Evolutionary conservation across 1,140 invertebrate species (phyloP).

Genomic region (Eurosta solidaginis): DNA sequence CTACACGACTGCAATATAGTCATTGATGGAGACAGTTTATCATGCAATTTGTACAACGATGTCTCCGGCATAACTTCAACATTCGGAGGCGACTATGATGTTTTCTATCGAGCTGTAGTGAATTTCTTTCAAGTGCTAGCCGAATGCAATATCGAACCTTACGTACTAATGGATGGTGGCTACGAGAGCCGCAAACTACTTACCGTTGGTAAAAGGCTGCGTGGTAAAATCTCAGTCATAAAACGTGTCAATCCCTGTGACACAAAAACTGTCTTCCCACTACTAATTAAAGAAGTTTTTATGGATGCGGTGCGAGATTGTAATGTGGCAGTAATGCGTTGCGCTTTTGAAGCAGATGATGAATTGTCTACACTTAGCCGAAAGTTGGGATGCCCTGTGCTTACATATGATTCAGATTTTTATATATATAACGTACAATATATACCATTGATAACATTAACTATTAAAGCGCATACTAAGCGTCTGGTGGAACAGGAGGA

Average conservation of each 20-base stretch:
- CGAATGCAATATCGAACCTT: conserved; percentile 73
- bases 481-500: conserved; percentile 32
- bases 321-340: conserved; percentile 69
- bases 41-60: conserved; percentile 72
- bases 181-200: conserved; percentile 75
- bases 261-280: conserved; percentile 68
- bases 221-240: conserved; percentile 66
- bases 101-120: conserved; percentile 66
- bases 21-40: conserved; percentile 82
- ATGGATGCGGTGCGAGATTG: conserved; percentile 69
- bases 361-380: conserved; percentile 79
- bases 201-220: conserved; percentile 69
- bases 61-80: conserved; percentile 68
- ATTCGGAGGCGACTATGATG: conserved; percentile 88
- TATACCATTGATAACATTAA: conserved; percentile 75
- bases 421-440: conserved; percentile 83
- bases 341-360: conserved; percentile 86
- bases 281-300: conserved; percentile 75
- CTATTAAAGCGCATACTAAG: conserved; percentile 58
- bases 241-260: conserved; percentile 61
- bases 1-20: conserved; percentile 75
- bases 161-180: conserved; percentile 84
- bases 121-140: conserved; percentile 74
- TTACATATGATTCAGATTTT: conserved; percentile 92
- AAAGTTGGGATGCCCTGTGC: conserved; percentile 77